Base-by-base conservation (phyloP, 2,113 vertebrate genomes). In the Amphiprion percula region DNA sequence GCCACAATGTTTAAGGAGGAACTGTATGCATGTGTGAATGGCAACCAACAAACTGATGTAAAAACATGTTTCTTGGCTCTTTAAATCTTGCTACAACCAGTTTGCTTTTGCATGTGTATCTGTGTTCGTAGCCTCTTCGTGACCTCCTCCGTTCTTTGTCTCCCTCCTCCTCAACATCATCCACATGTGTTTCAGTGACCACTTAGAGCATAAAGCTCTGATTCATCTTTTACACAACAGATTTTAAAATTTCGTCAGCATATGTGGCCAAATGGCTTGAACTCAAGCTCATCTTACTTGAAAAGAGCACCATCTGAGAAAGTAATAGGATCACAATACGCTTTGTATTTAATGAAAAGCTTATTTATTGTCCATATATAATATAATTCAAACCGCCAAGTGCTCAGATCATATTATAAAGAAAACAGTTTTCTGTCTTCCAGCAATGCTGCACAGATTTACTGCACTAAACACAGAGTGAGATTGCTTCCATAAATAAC, bases 151-250 rank as follows among this genome's bases (percentile, higher is more conserved):
- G 53, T 62, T 71, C 60, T 39, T 37, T 74, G 58, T 56, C 50
- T 78, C 47, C 41, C 71, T 33, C 41, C 74, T 62, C 46, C 44
- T 56, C 65, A 23, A 66, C 74, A 63, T 85, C 82, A 28, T 69
- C 56, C 86, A 87, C 82, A 88, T 86, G 82, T 91, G 84, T 82
- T 86, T 73, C 70, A 41, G 52, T 82, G 78, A 85, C 86, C 78
- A 70, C 58, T 64, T 28, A 4, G 44, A 69, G 74, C 46, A 74
- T 66, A 80, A 67, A 55, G 46, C 71, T 62, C 59, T 41, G 73
- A 87, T 82, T 87, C 84, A 83, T 89, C 83, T 87, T 79, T 74
- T 65, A 73, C 33, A 64, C 65, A 74, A n/a, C 62, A 68, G 64
- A 84, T 80, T 86, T 83, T 62, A 19, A 21, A 52, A 77, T 80